Evolutionary conservation across 2,888 invertebrate genomes (phyloP).

Genomic region (Rotaria socialis): DNA sequence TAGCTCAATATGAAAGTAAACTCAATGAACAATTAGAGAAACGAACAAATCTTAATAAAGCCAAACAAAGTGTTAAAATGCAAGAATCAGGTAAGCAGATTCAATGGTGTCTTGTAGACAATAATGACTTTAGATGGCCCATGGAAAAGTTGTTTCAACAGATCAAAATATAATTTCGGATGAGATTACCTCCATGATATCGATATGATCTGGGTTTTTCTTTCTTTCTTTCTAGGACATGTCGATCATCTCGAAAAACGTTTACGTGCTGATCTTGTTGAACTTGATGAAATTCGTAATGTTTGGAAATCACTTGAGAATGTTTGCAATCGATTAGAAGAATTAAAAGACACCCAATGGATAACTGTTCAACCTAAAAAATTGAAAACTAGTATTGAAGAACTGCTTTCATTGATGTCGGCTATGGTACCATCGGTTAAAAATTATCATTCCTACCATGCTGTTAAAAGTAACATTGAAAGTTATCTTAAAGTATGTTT

Average conservation of each 20-base stretch:
- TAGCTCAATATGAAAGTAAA: slow-evolving; percentile 87
- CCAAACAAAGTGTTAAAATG: slow-evolving; percentile 93
- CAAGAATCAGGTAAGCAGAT: slow-evolving; percentile 73
- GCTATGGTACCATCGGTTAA: slow-evolving; percentile 83
- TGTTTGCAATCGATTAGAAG: slow-evolving; percentile 95
- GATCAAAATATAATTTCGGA: too few relatives aligned
- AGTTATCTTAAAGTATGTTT: slow-evolving; percentile 86
- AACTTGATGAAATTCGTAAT: slow-evolving; percentile 74
- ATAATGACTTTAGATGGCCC: too few relatives aligned
- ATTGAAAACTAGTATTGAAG: slow-evolving; percentile 40
- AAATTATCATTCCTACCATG: slow-evolving; percentile 96
- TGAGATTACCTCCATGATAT: too few relatives aligned
- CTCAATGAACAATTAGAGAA: slow-evolving; percentile 92
- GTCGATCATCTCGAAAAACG: slow-evolving; percentile 61
- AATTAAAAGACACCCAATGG: slow-evolving; percentile 96
- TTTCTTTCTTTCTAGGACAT: slow-evolving; percentile 46
- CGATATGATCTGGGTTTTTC: too few relatives aligned
- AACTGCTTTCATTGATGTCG: slow-evolving; percentile 37
- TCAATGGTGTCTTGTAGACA: too few relatives aligned
- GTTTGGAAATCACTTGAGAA: slow-evolving; percentile 92
- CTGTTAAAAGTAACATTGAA: slow-evolving; percentile 87
- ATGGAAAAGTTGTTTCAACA: too few relatives aligned
- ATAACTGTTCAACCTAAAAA: slow-evolving; percentile 94
- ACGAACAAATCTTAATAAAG: slow-evolving; percentile 91
- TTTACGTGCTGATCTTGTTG: slow-evolving; percentile 80